These are phyloP conservation scores for Stenopsyche tienmushanensis DNA, from an alignment of 1,140 invertebrate genomes.

Conservation along the genomic window DNA sequence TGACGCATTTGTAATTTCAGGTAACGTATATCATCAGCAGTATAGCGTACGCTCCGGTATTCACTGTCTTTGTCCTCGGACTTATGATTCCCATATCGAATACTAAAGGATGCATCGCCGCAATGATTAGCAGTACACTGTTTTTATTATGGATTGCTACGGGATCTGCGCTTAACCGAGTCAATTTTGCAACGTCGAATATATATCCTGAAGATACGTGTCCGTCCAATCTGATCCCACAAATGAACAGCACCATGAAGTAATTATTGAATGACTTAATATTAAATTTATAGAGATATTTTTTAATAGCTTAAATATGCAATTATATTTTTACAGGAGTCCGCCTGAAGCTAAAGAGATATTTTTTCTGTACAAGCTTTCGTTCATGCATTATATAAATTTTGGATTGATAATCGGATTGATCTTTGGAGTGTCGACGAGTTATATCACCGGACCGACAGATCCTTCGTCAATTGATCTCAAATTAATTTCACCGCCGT, in stretches of 20 bases:
- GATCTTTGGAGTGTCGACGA: constrained; percentile 65
- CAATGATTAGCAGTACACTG: constrained; percentile 57
- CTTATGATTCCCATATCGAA: constrained; percentile 76
- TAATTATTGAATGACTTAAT: background rate
- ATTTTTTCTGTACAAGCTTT: constrained; percentile 31
- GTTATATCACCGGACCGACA: constrained; percentile 63
- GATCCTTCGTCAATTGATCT: constrained; percentile 60
- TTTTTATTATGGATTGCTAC: constrained; percentile 71
- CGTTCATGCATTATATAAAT: constrained; percentile 20
- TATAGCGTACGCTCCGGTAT: constrained; percentile 66
- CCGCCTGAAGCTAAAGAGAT: constrained; percentile 10
- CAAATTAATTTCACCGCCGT: constrained; percentile 59
- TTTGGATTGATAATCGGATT: constrained; percentile 62
- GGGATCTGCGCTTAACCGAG: constrained; percentile 13
- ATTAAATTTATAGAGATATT: background rate
- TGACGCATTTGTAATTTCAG: constrained; percentile 19
- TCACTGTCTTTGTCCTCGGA: constrained; percentile 75
- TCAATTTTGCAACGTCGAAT: background rate
- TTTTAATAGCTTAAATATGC: background rate
- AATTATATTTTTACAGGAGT: background rate
- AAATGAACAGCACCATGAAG: background rate
- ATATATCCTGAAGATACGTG: constrained; percentile 30
- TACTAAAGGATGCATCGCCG: constrained; percentile 57
- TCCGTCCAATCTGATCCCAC: background rate
- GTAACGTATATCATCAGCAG: constrained; percentile 18